Conservation (phyloP, 2,888 invertebrate genomes). For the Drosophila mulleri region DNA sequence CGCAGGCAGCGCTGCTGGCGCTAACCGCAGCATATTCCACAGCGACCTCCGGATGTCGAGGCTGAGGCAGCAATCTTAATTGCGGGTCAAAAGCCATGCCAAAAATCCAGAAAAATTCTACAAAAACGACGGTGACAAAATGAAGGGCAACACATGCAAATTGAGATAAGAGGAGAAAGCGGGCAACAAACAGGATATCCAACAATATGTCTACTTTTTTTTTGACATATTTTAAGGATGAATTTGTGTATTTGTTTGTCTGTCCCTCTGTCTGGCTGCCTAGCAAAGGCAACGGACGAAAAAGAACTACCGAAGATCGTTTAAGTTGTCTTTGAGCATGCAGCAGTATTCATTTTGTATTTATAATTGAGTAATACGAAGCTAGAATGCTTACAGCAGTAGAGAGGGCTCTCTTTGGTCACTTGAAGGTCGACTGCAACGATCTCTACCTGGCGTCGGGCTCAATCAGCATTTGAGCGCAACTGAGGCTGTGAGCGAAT, state of each 20-base stretch:
- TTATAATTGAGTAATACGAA: too few relatives aligned
- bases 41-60: constrained; percentile 18
- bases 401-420: too few relatives aligned
- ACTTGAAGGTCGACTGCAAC: too few relatives aligned
- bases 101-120: constrained; percentile 43
- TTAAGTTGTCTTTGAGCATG: too few relatives aligned
- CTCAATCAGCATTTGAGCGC: too few relatives aligned
- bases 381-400: too few relatives aligned
- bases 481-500: too few relatives aligned
- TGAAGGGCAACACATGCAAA: constrained; percentile 40
- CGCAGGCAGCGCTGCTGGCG: constrained; percentile 33
- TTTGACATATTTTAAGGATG: background rate
- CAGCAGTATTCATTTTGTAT: too few relatives aligned
- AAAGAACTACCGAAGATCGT: too few relatives aligned
- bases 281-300: too few relatives aligned
- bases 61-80: constrained; percentile 70
- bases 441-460: too few relatives aligned
- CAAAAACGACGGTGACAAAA: constrained; percentile 31
- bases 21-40: constrained; percentile 29
- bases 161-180: constrained; percentile 38
- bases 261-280: too few relatives aligned
- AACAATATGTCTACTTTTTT: background rate
- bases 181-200: constrained; percentile 6
- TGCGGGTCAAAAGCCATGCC: constrained; percentile 67
- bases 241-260: background rate